These are phyloP conservation scores for Exephanes ischioxanthus DNA, from an alignment of 2,888 invertebrate genomes.

Conservation along the genomic window DNA sequence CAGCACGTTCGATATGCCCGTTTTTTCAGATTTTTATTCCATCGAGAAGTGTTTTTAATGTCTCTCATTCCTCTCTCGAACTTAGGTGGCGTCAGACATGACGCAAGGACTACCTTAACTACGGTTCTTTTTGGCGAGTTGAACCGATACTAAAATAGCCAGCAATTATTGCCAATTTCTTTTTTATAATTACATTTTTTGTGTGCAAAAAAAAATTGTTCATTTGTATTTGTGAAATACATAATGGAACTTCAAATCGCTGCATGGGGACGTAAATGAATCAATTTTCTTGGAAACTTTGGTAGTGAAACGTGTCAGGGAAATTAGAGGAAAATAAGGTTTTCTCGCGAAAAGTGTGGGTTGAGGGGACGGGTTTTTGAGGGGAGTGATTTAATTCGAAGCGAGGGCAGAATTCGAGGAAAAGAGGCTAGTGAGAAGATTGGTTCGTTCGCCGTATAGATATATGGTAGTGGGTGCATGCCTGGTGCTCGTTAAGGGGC, in stretches of 20 bases:
- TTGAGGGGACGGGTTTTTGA: neutral
- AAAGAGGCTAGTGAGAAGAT: constrained; percentile 56
- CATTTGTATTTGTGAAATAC: constrained; percentile 21
- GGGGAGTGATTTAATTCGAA: constrained; percentile 36
- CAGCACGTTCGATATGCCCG: too few species aligned
- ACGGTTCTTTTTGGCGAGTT: too few species aligned
- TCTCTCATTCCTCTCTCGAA: too few species aligned
- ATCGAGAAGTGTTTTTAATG: too few species aligned
- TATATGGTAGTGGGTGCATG: constrained; percentile 59
- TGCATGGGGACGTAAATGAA: constrained; percentile 1
- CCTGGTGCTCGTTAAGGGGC: constrained; percentile 64
- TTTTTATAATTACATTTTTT: neutral
- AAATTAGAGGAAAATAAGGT: constrained; percentile 1
- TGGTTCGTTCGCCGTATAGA: constrained; percentile 56
- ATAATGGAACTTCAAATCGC: constrained; percentile 24
- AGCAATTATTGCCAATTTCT: neutral
- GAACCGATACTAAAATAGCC: neutral
- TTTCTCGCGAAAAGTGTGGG: neutral
- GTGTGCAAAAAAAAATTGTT: neutral
- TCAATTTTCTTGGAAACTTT: constrained; percentile 20
- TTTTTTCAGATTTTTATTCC: too few species aligned
- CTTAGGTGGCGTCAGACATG: too few species aligned
- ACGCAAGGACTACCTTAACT: too few species aligned
- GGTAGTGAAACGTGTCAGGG: neutral
- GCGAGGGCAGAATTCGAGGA: constrained; percentile 36